These are phyloP conservation scores for Chaenocephalus aceratus DNA, from an alignment of 2,113 vertebrate genomes.

Conservation along the genomic window DNA sequence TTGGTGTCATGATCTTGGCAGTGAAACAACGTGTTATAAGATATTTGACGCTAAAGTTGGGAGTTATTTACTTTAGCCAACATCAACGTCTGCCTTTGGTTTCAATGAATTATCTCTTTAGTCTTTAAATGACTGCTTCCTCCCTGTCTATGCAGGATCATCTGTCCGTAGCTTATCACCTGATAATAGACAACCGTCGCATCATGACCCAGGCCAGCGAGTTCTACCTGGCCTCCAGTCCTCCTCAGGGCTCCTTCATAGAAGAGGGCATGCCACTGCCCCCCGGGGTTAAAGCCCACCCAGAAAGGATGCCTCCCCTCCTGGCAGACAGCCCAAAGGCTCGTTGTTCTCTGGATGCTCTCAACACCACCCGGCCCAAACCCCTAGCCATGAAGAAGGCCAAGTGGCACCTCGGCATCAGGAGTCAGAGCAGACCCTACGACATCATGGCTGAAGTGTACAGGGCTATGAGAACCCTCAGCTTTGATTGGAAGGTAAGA, in stretches of 20 bases:
- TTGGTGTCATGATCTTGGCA: background rate
- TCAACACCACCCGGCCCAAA: constrained; percentile 98
- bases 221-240: constrained; percentile 98
- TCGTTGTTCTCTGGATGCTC: constrained; percentile 93
- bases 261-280: constrained; percentile 94
- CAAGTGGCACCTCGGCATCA: constrained; percentile 98
- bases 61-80: no score
- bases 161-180: constrained; percentile 96
- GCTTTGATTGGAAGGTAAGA: constrained; percentile 96
- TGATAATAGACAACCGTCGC: constrained; percentile 97
- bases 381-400: constrained; percentile 96
- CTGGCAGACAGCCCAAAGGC: constrained; percentile 96
- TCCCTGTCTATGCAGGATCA: constrained; percentile 87
- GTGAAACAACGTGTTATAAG: background rate
- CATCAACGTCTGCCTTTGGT: no score
- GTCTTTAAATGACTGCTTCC: fast-evolving
- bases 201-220: constrained; percentile 99
- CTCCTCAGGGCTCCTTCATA: constrained; percentile 95
- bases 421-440: constrained; percentile 96
- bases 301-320: constrained; percentile 95
- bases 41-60: background rate
- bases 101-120: no score
- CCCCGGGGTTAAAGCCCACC: constrained; percentile 94
- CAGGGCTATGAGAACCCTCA: constrained; percentile 95
- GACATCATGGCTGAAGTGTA: constrained; percentile 99